Conservation (phyloP, 2,888 invertebrate species). For the Pegoplata infirma region DNA sequence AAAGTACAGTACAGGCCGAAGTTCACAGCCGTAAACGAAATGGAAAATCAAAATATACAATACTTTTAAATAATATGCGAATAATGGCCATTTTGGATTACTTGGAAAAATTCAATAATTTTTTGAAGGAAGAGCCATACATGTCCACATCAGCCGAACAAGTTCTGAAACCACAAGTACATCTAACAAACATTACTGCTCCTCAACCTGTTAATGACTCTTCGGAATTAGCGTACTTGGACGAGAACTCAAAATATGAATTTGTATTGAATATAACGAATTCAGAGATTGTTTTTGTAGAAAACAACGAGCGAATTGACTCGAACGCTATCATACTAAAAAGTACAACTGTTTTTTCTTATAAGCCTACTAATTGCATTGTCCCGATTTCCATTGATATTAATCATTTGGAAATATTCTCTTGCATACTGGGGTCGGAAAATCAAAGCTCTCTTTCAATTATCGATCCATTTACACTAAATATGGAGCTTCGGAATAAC, state of each 20-base stretch:
- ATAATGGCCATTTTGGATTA: conserved; percentile 96
- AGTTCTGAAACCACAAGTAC: neutral
- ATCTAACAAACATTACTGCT: neutral
- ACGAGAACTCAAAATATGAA: conserved; percentile 78
- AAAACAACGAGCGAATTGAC: conserved; percentile 91
- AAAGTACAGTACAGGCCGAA: conserved; percentile 84
- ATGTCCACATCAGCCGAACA: conserved; percentile 41
- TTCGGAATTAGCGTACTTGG: conserved; percentile 73
- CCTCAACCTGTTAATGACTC: neutral
- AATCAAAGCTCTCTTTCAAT: conserved; percentile 96
- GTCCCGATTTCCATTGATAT: conserved; percentile 92
- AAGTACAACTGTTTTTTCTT: conserved; percentile 93
- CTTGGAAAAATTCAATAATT: conserved; percentile 91
- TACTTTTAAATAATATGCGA: conserved; percentile 95
- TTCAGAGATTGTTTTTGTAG: conserved; percentile 96
- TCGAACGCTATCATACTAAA: conserved; percentile 96
- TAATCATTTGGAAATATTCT: conserved; percentile 94
- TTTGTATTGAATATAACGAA: conserved; percentile 96
- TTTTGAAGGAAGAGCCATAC: conserved; percentile 81
- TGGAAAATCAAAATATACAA: conserved; percentile 88
- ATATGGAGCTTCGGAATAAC: conserved; percentile 83
- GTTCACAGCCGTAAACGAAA: conserved; percentile 85
- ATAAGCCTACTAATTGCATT: conserved; percentile 83
- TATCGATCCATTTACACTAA: conserved; percentile 93
- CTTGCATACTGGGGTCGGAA: conserved; percentile 92